Conservation (phyloP, 2,113 vertebrate species). For the Nothocercus nigrocapillus region DNA sequence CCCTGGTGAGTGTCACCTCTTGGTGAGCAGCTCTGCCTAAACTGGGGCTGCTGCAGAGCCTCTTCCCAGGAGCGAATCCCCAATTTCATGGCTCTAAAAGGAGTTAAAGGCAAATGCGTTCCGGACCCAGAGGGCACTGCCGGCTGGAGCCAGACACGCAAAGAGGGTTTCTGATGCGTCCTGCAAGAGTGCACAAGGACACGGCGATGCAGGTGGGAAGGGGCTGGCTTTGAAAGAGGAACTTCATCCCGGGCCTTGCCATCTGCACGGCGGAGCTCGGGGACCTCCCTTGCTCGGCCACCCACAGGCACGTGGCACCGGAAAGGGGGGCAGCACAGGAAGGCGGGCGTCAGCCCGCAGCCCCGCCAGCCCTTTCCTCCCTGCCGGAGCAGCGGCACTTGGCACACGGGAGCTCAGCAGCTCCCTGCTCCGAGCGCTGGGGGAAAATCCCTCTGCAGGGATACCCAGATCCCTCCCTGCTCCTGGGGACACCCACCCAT, state of each 20-base stretch:
- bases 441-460: neutral
- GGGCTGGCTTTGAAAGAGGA: neutral
- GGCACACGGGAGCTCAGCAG: neutral
- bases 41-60: neutral
- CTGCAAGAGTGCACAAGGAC: neutral
- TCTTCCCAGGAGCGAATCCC: neutral
- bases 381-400: no score
- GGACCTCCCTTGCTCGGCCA: no score
- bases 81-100: neutral
- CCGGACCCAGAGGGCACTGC: slow-evolving; percentile 44
- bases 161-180: neutral
- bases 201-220: neutral
- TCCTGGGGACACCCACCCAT: neutral
- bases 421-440: fast-evolving
- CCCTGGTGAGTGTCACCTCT: neutral
- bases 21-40: neutral
- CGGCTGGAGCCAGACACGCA: slow-evolving; percentile 31
- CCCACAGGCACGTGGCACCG: no score
- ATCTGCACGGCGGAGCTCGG: neutral
- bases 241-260: neutral
- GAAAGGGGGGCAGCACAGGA: no score
- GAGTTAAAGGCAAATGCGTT: slow-evolving; percentile 68
- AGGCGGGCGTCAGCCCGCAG: no score
- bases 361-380: no score
- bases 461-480: no score